These are phyloP conservation scores for Strigamia transsilvanica DNA, from an alignment of 2,888 invertebrate species.

Conservation along the genomic window DNA sequence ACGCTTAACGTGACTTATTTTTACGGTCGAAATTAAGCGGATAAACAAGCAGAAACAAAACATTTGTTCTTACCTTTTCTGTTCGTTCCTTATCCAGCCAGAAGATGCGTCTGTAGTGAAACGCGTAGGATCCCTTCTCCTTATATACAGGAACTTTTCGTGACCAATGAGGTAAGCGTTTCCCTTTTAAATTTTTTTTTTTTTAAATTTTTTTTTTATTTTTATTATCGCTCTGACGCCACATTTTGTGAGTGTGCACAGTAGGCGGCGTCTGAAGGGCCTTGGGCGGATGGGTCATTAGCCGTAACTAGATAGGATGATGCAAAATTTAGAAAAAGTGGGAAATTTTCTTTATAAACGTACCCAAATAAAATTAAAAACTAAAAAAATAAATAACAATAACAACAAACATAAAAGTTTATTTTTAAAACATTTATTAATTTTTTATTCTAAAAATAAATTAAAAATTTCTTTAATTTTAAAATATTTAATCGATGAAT, in stretches of 20 bases:
- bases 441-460: neutral
- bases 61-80: neutral
- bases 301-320: neutral
- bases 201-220: neutral
- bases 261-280: slow-evolving; percentile 15
- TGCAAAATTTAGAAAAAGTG: neutral
- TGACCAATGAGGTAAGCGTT: slow-evolving; percentile 38
- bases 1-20: neutral
- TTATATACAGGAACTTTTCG: slow-evolving; percentile 18
- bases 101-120: slow-evolving; percentile 39
- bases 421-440: neutral
- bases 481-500: neutral
- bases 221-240: slow-evolving; percentile 35
- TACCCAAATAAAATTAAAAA: too few species aligned
- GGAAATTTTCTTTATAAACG: neutral
- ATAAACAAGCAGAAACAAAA: neutral
- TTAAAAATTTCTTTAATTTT: neutral
- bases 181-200: neutral
- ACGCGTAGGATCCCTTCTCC: slow-evolving; percentile 20
- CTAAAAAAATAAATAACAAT: too few species aligned
- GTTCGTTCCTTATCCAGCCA: neutral
- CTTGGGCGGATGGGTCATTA: slow-evolving; percentile 35
- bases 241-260: slow-evolving; percentile 27
- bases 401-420: too few species aligned
- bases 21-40: neutral